Evolutionary conservation across 1,140 invertebrate species (phyloP), one percentile per base, ranked within the genome.

Genomic region (Bombus turneri): DNA sequence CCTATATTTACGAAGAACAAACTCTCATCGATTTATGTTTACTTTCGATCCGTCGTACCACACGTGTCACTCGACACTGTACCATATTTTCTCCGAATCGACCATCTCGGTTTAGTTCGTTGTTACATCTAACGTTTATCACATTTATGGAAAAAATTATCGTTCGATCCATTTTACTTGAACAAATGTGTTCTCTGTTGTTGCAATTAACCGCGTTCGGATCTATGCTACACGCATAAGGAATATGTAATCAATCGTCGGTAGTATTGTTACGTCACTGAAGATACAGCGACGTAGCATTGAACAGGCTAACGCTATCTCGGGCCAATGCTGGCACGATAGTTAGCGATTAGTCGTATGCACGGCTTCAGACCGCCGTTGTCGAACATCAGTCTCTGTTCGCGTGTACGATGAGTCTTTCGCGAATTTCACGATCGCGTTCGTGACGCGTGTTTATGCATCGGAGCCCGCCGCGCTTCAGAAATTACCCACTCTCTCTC

Each of bases 181-280:
- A 28, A 28, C 9, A 59, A 59, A 59, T 4, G 10, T 28, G 25
- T 59, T 25, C 22, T 28, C 57, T 47, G 15, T 47, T 47, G 18
- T 18, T 1, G 47, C 1, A 47, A 47, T 47, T 47, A 47, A 47
- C 43, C 47, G 1, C 47, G 47, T 22, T 22, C 47, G 18, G 1
- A 22, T 22, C 47, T 22, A 22, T 8, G 47, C 5, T 22, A 18
- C 34, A 37, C 8, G 66, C 34, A 34, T 9, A 18, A 3, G 5
- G 5, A 71, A 37, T 34, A 9, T 12, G n/a, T 8, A 6, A 68
- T 68, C 59, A 4, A 68, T 68, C 59, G 66, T 53, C 53, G 18
- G 22, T n/a, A 28, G 39, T 53, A n/a, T 83, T 25, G 81, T 31
- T 81, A 79, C 77, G 85, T 62, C 82, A 87, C 77, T 90, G 81